These are phyloP conservation scores for Odontesthes bonariensis DNA, from an alignment of 2,113 vertebrate species.

Conservation along the genomic window DNA sequence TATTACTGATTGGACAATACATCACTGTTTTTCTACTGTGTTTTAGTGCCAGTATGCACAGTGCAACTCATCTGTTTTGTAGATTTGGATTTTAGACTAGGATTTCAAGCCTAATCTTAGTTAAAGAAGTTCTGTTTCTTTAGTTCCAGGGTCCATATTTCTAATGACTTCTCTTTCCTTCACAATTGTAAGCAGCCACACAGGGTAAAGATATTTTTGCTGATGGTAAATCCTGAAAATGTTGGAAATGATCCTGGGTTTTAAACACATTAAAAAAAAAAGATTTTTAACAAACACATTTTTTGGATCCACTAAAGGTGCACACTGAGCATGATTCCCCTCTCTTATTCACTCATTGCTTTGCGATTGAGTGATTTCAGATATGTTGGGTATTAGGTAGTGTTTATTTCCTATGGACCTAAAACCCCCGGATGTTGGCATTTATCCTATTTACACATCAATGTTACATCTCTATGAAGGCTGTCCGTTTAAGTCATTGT, in stretches of 20 bases:
- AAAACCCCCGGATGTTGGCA: conserved; percentile 92
- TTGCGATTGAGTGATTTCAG: conserved; percentile 60
- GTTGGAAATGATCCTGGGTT: neutral
- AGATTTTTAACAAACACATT: neutral
- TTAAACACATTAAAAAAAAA: conserved; percentile 21
- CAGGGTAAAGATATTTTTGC: neutral
- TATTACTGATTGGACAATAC: conserved; percentile 69
- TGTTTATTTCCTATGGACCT: conserved; percentile 89
- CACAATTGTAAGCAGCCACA: conserved; percentile 1
- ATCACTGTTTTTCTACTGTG: conserved; percentile 63
- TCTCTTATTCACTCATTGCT: conserved; percentile 19
- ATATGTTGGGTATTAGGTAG: conserved; percentile 71
- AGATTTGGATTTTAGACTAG: conserved; percentile 31
- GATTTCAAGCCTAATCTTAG: conserved; percentile 53
- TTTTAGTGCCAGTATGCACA: conserved; percentile 43
- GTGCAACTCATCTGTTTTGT: conserved; percentile 60
- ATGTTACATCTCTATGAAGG: conserved; percentile 95
- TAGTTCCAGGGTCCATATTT: neutral
- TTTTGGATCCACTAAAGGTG: neutral
- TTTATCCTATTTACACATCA: conserved; percentile 98
- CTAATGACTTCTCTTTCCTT: neutral
- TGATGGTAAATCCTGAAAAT: conserved; percentile 14
- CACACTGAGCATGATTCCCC: neutral
- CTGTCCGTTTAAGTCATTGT: conserved; percentile 97
- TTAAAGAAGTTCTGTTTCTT: conserved; percentile 24